Conservation (phyloP, 2,888 invertebrate species). For the Sussaba pulchella region DNA sequence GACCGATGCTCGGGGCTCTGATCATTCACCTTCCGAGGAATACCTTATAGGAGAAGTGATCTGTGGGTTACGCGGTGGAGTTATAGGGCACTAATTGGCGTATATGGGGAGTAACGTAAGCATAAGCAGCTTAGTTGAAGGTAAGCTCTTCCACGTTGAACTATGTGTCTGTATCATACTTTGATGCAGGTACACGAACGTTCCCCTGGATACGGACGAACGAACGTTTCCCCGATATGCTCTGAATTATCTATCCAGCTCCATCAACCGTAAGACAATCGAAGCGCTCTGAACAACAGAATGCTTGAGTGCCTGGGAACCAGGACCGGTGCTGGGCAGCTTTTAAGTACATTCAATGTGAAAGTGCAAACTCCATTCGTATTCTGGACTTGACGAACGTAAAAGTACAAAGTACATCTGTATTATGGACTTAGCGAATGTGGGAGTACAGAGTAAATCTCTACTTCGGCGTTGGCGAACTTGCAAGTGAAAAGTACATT, state of each 20-base stretch:
- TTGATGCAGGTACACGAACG: too few species aligned
- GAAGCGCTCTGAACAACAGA: not conserved
- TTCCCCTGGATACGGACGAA: too few species aligned
- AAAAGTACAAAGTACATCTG: too few species aligned
- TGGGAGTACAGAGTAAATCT: too few species aligned
- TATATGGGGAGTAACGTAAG: not conserved
- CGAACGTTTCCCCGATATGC: not conserved
- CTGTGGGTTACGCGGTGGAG: not conserved
- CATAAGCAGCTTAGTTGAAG: not conserved
- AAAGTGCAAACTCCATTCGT: too few species aligned
- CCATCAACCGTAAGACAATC: not conserved
- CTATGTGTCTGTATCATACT: not conserved
- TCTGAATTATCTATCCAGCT: not conserved
- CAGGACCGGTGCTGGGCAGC: too few species aligned
- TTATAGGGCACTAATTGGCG: not conserved
- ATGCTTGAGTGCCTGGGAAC: not conserved
- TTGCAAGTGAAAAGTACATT: too few species aligned
- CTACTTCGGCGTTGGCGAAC: too few species aligned
- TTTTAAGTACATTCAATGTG: too few species aligned
- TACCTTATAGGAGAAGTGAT: not conserved
- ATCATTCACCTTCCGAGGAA: not conserved
- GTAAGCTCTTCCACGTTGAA: not conserved
- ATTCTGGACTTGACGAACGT: too few species aligned
- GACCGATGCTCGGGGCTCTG: not conserved
- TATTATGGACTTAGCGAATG: too few species aligned